Evolutionary conservation across 2,888 invertebrate genomes (phyloP), one percentile per base, ranked within the genome.

Genomic region (Sinodicranocentrus sp.): DNA sequence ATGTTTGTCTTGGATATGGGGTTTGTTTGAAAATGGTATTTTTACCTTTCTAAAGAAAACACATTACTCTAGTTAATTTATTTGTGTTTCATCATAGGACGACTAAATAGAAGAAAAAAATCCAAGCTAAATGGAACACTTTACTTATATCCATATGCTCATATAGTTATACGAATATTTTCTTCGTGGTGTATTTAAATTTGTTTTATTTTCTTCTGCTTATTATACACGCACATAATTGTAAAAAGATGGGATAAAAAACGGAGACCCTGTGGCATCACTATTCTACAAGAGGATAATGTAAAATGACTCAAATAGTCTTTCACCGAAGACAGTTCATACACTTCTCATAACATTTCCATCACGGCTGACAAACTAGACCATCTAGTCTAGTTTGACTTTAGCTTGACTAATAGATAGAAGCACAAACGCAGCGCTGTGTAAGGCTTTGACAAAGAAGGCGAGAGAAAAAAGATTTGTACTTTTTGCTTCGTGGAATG

Each of bases 21-120:
- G 48, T 48, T 48, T 48, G 48, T 48, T 48, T 48, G 48, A 48
- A 48, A 48, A 48, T 48, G 48, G 48, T 48, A 48, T 48, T 48
- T 48, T 48, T 48, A 48, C 48, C 48, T 48, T 48, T n/a, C 48
- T 48, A n/a, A 48, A 48, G 48, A 48, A 5, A 48, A 48, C 48
- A 48, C 48, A 48, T 48, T 48, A 48, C 48, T 48, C 48, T 10
- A 15, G 48, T n/a, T 48, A 48, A 48, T 48, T 48, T 48, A n/a
- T 48, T 48, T 48, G 48, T 48, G 48, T n/a, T 48, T 48, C 48
- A 48, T 48, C 13, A 15, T 48, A 48, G 5, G 48, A 48, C 48
- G 15, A 48, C 10, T 10, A 33, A 10, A 10, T 3, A 33, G 48
- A 48, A 48, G 13, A 48, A 39, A 39, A 5, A 39, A 5, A 39